Base-by-base conservation (phyloP, 1,140 invertebrate genomes). In the Bactericera cockerelli region DNA sequence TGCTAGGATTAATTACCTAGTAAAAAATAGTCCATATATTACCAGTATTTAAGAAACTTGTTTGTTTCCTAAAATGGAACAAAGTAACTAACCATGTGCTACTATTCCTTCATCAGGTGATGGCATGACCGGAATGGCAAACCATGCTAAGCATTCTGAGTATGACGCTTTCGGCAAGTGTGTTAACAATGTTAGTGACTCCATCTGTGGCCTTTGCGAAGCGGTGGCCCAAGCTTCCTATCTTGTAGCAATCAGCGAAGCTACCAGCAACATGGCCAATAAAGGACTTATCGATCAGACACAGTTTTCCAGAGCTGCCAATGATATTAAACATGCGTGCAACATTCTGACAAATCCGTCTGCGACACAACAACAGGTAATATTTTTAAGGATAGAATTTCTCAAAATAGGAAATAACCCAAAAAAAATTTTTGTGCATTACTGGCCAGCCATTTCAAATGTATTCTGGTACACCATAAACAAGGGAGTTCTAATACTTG, bases 171-270 rank as follows among this genome's bases (percentile, higher is more conserved):
- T 98, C 73, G 83, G 86, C n/a, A 79, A 84, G 61, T 82, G 89
- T 10, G 89, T 97, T 1, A 80, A 82, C 60, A 81, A 80, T 42
- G 92, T 92, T 2, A 88, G 90, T 8, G 77, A 79, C 39, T 87
- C 91, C 1, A 90, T 98, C 42, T 93, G 90, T 69, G 89, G 88
- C 1, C 72, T 98, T 2, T 85, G 95, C n/a, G 93, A 98, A 75
- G 87, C 89, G 59, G 84, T 92, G 3, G 89, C 91, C 13, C 87
- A 96, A 74, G 87, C 93, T 19, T 92, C 93, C 0, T 98, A 98
- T 69, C 71, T 98, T 31, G 90, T 94, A 53, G 95, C 89, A 0
- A 87, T 93, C 2, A 89, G 93, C 8, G 92, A 98, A 72, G 82
- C 87, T 14, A 84, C 83, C 0, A 93, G 87, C 53, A 84, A 87